Base-by-base conservation (phyloP, 2,888 invertebrate species). In the Hoplodrina ambigua region DNA sequence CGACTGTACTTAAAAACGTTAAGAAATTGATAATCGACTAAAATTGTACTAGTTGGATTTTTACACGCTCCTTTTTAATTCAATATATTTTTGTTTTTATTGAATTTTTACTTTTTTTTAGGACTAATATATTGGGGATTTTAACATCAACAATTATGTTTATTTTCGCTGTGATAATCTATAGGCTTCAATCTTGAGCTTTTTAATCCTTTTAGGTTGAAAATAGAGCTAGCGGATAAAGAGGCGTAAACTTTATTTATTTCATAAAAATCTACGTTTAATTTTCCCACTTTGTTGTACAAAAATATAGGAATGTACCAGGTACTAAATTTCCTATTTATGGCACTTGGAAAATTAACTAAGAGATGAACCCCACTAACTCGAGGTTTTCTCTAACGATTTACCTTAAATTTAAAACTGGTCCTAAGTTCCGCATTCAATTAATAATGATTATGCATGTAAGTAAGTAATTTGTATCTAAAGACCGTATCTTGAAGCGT, bases 391-490 rank as follows among this genome's bases (percentile, higher is more conserved):
- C 50, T 50, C 46, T 50, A 17, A 25, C 52, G 7, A 10, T 61
- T 7, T 13, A 25, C 56, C 41, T 50, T 49, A 17, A 37, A 33
- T 49, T 13, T 33, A 17, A 37, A 37, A 55, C 41, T 33, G 44
- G 20, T 52, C 19, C 44, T 49, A 25, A 69, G 55, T 55, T 70
- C 65, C 56, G 63, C 52, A 54, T 50, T 30, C 1, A 2, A 60
- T 30, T 55, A 54, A 44, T 55, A 72, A 75, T 68, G 57, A 72
- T 78, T 69, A 74, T 73, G 50, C 55, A 73, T 70, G 68, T 69
- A 53, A 79, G 68, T 63, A 54, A 81, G 78, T 69, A 77, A 79
- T 81, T 83, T 78, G 77, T 83, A 82, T 75, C 61, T 82, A 73
- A 69, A 73, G 25, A 78, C 68, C 72, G 79, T 82, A 74, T 83